phyloP scores from a whole-genome alignment of 2,113 vertebrate species.

The Pogona vitticeps region DNA sequence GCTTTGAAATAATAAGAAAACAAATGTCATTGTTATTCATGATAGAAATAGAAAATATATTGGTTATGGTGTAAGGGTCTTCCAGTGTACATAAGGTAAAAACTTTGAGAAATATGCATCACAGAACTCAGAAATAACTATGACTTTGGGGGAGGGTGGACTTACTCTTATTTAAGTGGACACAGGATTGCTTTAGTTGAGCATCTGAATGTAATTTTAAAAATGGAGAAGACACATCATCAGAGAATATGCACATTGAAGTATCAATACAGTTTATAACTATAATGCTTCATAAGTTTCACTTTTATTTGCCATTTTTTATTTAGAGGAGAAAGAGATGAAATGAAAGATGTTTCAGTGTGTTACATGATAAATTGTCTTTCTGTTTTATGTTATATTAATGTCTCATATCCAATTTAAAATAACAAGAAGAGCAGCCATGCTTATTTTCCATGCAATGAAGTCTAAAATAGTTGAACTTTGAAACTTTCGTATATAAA shows the following conservation, averaged over 20 bases:
- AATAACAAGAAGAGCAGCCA: not conserved
- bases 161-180: no score
- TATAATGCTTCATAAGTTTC: not conserved
- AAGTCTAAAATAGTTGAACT: constrained; percentile 62
- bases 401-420: constrained; percentile 11
- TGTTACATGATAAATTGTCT: not conserved
- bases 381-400: not conserved
- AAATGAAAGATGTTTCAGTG: not conserved
- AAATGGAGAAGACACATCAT: not conserved
- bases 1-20: no score
- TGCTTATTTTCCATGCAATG: constrained; percentile 37
- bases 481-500: constrained; percentile 49
- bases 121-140: no score
- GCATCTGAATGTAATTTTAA: not conserved
- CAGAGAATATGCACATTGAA: not conserved
- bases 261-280: not conserved
- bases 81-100: no score
- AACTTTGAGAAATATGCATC: no score
- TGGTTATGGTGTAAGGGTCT: no score
- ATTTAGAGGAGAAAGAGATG: not conserved
- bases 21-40: no score
- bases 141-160: no score
- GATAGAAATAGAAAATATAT: no score
- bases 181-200: no score
- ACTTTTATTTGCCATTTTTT: not conserved